Evolutionary conservation across 2,797 vertebrate species (phyloP), one percentile per base, ranked within the genome.

Genomic region (Platalea minor): DNA sequence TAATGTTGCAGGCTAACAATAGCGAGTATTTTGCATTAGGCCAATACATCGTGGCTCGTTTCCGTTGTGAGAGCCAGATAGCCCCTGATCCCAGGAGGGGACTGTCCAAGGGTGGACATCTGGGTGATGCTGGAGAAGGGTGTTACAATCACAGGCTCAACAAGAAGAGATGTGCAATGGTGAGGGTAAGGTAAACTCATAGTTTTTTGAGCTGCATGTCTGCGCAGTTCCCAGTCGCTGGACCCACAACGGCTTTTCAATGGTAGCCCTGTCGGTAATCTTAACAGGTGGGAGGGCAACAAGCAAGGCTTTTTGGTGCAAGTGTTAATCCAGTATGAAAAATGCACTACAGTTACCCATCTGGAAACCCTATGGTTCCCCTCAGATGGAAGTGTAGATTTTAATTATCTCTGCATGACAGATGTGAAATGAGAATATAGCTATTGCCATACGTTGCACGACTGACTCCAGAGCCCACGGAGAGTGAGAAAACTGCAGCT

Each of bases 401-500:
- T 89, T 87, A 88, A 65, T 93, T 87, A 70, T 81, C 93, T 83
- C 77, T 87, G 94, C 74, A n/a, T 93, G 91, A 87, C 86, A 80
- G 93, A 94, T 17, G 2, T 84, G 80, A 93, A 95, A 91, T 81
- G 77, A 63, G 88, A 91, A 39, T 41, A 51, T 7, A 28, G 85
- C 80, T 46, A 7, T 70, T 46, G 79, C 94, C 87, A 61, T 70
- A 83, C 59, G 2, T 80, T 72, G 87, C 81, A 64, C n/a, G 11
- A 19, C 93, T 61, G 88, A 50, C 73, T 85, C 63, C 43, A 25
- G 70, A 13, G 70, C 93, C 84, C 59, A 48, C 25, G 1, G 73
- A 89, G 90, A 96, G 94, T 39, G 85, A 95, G 95, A 82, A 94
- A 76, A 85, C 67, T 69, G 83, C 91, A 93, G 91, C 74, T 85